Base-by-base conservation (phyloP, 2,113 vertebrate species). In the Thermophis baileyi region DNA sequence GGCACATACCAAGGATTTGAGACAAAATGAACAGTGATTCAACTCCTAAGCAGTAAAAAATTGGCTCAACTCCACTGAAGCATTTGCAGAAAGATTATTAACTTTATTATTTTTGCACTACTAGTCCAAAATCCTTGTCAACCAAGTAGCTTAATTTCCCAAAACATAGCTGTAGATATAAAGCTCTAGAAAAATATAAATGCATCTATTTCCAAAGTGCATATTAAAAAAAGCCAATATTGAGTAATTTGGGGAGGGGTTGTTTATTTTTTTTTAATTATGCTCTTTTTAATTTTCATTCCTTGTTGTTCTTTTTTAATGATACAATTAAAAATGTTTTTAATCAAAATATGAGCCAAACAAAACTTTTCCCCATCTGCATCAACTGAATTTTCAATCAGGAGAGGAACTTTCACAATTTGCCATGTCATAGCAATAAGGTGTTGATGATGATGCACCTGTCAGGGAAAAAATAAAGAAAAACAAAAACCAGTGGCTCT, bases 81-180 rank as follows among this genome's bases (percentile, higher is more conserved):
- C 74, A 44, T 92, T 91, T 94, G 63, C 91, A 94, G 91, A 96
- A 96, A 95, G 74, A 95, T 94, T 93, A 95, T 95, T 96, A 94
- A 96, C 94, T 92, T 88, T 94, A 93, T 88, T 94, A 93, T 94
- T 90, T 94, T 94, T 95, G 55, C 94, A 90, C 89, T 89, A 94
- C 20, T 53, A 69, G 50, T 44, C 90, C 88, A 93, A 53, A 20
- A 94, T 94, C 85, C 93, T 74, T 95, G 85, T 90, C 91, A 93
- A 93, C 90, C 54, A 93, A 53, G 92, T 55, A 85, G 95, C 94
- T 90, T 92, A 69, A 92, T 92, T 90, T 95, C 94, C 87, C 60
- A 53, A 57, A 88, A 55, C 8, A 50, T 87, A 91, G 91, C 92
- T 93, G 90, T 51, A 60, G 50, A 92, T 51, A 14, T 94, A 89